Base-by-base conservation (phyloP, 2,113 vertebrate species). In the Panthera leo region DNA sequence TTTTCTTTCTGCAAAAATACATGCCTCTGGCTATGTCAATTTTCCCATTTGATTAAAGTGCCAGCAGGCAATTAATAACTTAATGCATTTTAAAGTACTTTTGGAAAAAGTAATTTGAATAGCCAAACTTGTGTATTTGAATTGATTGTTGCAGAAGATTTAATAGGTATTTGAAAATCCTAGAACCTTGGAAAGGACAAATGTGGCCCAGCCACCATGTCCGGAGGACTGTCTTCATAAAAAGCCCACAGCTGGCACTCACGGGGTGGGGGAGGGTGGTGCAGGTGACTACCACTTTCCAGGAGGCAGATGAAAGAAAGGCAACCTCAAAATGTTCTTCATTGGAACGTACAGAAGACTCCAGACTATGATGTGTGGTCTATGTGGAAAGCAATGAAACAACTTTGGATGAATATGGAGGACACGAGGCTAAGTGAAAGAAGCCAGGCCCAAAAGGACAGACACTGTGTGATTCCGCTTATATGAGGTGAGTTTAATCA, bases 11-110 rank as follows among this genome's bases (percentile, higher is more conserved):
- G 98, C 99, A 98, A 99, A 99, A 99, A 99, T 99, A 99, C 98
- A 99, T 99, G 98, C 98, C 98, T 99, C 98, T 99, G 98, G 99
- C 99, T 99, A 99, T 99, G 99, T 99, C 99, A 99, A 99, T 99
- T 99, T 99, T 99, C 99, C 98, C 98, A 31, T 99, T 99, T 99
- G 99, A 99, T 99, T 99, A 99, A 99, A 99, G 99, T 99, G 98
- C 98, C 99, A 99, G 99, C 99, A 99, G 99, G 99, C 99, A 99
- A 99, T 99, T 99, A 99, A 99, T 99, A 99, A 99, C 99, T 99
- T 99, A 99, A 99, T 99, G 99, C 99, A 99, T 99, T 99, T 99
- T 99, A 99, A 99, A 99, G 99, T 99, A 99, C 99, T 99, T 99
- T 99, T 98, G 98, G 98, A 98, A 99, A 97, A 99, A 99, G 99